Evolutionary conservation across 2,113 vertebrate species (phyloP).

Genomic region (Myrmecophaga tridactyla): DNA sequence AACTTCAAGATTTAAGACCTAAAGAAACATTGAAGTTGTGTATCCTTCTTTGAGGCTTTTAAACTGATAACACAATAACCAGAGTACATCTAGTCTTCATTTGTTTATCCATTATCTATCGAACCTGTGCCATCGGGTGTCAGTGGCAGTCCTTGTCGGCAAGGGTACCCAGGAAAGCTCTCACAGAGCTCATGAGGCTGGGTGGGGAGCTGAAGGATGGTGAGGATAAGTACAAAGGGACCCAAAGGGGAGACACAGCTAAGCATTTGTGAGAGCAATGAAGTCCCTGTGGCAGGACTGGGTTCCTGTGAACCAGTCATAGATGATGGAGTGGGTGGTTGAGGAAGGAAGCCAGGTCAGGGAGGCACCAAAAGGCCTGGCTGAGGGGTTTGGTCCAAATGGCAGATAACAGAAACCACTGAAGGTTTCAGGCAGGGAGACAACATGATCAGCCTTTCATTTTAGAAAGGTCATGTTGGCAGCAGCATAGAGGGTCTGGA

Average conservation of each 20-base stretch:
- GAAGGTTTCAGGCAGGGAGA: background rate
- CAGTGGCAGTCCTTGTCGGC: rapidly evolving
- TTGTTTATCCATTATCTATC: background rate
- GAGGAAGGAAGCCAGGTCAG: background rate
- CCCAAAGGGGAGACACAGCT: background rate
- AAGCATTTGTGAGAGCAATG: background rate
- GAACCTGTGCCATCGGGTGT: too few species aligned
- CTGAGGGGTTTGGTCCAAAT: background rate
- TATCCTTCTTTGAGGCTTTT: background rate
- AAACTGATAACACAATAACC: background rate
- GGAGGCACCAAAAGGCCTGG: background rate
- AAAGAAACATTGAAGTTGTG: background rate
- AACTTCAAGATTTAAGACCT: background rate
- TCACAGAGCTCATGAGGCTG: background rate
- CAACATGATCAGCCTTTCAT: too few species aligned
- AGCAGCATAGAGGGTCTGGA: background rate
- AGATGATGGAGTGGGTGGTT: too few species aligned
- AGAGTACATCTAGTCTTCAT: background rate
- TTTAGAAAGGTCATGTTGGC: background rate
- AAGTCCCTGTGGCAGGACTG: background rate
- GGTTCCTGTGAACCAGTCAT: background rate
- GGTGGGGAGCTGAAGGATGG: background rate
- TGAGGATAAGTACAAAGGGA: background rate
- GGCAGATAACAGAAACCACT: background rate
- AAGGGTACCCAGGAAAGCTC: background rate